These are phyloP conservation scores for Coregonus clupeaformis DNA, from an alignment of 2,113 vertebrate species.

Conservation along the genomic window DNA sequence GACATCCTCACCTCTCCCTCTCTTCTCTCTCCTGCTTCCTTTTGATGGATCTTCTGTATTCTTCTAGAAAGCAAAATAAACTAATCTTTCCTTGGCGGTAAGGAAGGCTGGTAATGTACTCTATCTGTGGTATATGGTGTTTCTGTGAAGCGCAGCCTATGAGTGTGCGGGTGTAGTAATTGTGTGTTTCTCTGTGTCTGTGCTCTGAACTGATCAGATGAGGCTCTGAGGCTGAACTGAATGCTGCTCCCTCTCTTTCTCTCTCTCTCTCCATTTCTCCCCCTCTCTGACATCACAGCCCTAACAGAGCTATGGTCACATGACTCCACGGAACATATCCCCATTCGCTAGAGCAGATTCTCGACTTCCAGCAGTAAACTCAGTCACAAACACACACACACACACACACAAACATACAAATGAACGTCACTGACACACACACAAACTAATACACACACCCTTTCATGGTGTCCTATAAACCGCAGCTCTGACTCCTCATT, in stretches of 20 bases:
- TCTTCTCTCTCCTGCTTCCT: conserved; percentile 19
- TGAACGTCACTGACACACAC: neutral
- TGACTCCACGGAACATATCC: conserved; percentile 60
- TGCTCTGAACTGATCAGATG: conserved; percentile 52
- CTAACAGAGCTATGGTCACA: conserved; percentile 46
- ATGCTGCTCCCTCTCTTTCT: conserved; percentile 29
- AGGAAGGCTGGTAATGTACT: neutral
- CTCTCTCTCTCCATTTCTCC: conserved; percentile 29
- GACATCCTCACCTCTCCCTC: conserved; percentile 63
- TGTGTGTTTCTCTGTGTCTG: conserved; percentile 34
- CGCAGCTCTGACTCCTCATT: neutral
- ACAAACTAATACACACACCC: neutral
- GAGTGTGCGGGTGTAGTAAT: neutral
- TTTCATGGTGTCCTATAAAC: neutral
- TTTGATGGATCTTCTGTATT: neutral
- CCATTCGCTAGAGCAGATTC: conserved; percentile 64
- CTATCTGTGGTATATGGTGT: neutral
- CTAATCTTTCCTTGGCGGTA: neutral
- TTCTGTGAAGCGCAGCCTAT: conserved; percentile 13
- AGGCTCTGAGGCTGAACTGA: conserved; percentile 49
- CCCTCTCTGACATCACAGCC: conserved; percentile 68
- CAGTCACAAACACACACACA: conserved; percentile 23
- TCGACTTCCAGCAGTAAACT: conserved; percentile 53
- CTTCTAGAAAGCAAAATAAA: neutral
- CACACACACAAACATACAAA: conserved; percentile 1